Evolutionary conservation across 2,888 invertebrate species (phyloP).

Genomic region (Unio pictorum): DNA sequence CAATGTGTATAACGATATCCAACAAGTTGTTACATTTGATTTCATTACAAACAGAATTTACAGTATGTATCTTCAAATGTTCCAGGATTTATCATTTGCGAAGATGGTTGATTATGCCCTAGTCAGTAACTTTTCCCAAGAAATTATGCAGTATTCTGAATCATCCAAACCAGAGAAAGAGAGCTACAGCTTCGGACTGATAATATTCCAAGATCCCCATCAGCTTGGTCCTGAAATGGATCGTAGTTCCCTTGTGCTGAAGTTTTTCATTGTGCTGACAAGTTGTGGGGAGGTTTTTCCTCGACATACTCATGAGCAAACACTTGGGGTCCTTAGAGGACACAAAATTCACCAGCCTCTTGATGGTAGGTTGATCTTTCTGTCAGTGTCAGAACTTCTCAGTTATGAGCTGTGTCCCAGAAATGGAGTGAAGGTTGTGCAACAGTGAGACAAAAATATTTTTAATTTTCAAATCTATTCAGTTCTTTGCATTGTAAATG

Average conservation of each 20-base stretch:
- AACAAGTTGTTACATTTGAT: too few relatives aligned
- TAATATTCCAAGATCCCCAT: conserved; percentile 76
- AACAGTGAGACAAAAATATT: too few relatives aligned
- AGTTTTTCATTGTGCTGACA: conserved; percentile 78
- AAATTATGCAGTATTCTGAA: conserved; percentile 66
- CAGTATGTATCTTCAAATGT: neutral
- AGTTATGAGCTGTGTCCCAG: too few relatives aligned
- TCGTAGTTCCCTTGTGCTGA: conserved; percentile 73
- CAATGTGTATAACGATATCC: too few relatives aligned
- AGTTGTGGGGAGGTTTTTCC: conserved; percentile 70
- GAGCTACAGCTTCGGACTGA: conserved; percentile 80
- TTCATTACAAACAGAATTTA: neutral
- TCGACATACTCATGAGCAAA: conserved; percentile 73
- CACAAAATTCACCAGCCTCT: too few relatives aligned
- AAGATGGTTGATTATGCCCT: conserved; percentile 78
- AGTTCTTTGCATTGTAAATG: too few relatives aligned
- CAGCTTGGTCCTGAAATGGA: conserved; percentile 16
- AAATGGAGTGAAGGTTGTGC: too few relatives aligned
- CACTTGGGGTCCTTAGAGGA: conserved; percentile 76
- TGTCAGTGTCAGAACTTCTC: too few relatives aligned
- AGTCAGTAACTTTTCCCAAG: conserved; percentile 74
- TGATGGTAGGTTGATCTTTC: too few relatives aligned
- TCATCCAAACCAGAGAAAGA: conserved; percentile 75
- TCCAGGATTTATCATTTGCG: conserved; percentile 44
- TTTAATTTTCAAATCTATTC: too few relatives aligned